Base-by-base conservation (phyloP, 2,888 invertebrate species). In the Agrotis exclamationis region DNA sequence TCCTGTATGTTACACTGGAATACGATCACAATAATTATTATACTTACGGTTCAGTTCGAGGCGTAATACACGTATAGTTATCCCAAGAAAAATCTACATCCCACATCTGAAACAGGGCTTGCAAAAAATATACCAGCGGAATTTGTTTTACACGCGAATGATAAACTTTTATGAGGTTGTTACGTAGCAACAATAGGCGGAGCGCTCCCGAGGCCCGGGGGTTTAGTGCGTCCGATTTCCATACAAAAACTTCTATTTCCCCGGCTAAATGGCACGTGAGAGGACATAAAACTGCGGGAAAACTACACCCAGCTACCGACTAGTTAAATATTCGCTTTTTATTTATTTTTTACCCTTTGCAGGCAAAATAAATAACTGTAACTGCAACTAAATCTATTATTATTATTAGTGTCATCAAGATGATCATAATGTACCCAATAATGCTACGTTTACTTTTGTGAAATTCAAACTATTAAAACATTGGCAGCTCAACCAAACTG, bases 201-300 rank as follows among this genome's bases (percentile, higher is more conserved):
- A 88, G 89, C 91, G 87, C 90, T 90, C 90, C 89, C 91, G 89
- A 87, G 86, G 82, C 90, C 91, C 90, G 91, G 90, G 87, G 90
- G 91, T 91, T 94, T 95, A 95, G 93, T 94, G 93, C 95, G 93
- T 94, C 95, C 95, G 94, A 96, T 95, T 96, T 95, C 92, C 95
- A 95, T 96, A 93, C 94, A 96, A 95, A 95, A 96, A 95, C 96
- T 95, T 93, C 95, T 94, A 96, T 96, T 96, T 96, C 96, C 96
- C 94, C 93, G 87, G 85, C 93, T 95, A 96, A 96, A 96, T 96
- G 96, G 93, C 94, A 95, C 95, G 96, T 93, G 94, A 95, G 95
- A 93, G 94, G 86, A 92, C 93, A 96, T 96, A 95, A 96, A 96
- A 95, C 92, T 93, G 89, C 93, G 93, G 92, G 91, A 90, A 93